These are phyloP conservation scores for Vanessa cardui DNA, from an alignment of 2,888 invertebrate genomes.

Conservation along the genomic window DNA sequence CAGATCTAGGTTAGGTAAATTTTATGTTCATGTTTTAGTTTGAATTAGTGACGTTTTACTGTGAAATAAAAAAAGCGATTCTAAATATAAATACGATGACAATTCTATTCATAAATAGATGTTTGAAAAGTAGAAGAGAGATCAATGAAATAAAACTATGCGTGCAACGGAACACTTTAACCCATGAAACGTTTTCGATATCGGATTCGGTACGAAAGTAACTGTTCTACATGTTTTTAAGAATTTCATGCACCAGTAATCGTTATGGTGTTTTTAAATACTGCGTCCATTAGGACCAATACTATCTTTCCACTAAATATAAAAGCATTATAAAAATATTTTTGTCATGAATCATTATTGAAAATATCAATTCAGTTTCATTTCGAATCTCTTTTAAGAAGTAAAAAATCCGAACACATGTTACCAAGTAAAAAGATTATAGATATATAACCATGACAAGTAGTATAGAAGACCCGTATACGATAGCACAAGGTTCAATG, in stretches of 20 bases:
- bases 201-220: slow-evolving; percentile 36
- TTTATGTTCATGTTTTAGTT: no score
- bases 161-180: slow-evolving; percentile 34
- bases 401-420: neutral
- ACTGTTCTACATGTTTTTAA: slow-evolving; percentile 32
- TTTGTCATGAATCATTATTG: neutral
- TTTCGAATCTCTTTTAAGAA: neutral
- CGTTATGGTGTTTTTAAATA: slow-evolving; percentile 18
- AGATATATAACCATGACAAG: neutral
- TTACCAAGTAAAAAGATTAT: neutral
- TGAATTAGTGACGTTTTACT: no score
- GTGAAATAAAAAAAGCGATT: no score
- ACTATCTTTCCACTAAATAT: slow-evolving; percentile 10
- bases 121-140: slow-evolving; percentile 10
- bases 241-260: slow-evolving; percentile 41
- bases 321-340: slow-evolving; percentile 5
- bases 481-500: slow-evolving; percentile 12
- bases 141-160: slow-evolving; percentile 19
- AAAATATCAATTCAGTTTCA: neutral
- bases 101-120: neutral
- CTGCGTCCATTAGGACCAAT: slow-evolving; percentile 23
- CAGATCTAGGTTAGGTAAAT: no score
- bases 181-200: slow-evolving; percentile 31
- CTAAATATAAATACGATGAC: no score
- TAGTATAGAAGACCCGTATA: neutral